These are phyloP conservation scores for Pachypsylla venusta DNA, from an alignment of 1,140 invertebrate genomes.

Conservation along the genomic window DNA sequence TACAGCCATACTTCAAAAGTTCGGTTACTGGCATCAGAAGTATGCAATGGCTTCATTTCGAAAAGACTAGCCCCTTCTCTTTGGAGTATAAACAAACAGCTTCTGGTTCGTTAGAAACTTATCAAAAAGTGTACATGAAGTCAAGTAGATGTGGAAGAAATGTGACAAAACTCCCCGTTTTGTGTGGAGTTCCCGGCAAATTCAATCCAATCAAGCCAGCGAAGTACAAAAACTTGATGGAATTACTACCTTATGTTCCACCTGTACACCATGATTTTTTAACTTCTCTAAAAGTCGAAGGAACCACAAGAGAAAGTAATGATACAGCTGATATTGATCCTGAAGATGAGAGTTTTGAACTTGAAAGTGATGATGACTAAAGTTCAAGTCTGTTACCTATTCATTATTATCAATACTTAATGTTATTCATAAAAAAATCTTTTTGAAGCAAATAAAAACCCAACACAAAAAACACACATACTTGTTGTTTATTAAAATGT, in stretches of 20 bases:
- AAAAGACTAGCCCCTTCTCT: constrained; percentile 13
- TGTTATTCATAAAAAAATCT: too few species aligned
- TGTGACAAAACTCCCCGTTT: background rate
- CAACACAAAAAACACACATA: too few species aligned
- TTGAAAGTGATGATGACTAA: too few species aligned
- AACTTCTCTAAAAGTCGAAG: too few species aligned
- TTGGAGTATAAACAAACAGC: constrained; percentile 15
- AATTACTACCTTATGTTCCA: constrained; percentile 12
- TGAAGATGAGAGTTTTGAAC: too few species aligned
- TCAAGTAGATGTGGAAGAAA: background rate
- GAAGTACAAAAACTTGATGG: constrained; percentile 15
- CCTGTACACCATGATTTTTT: constrained; percentile 5
- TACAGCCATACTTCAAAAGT: constrained; percentile 13
- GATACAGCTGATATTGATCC: too few species aligned
- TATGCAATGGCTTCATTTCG: constrained; percentile 16
- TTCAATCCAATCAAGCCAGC: constrained; percentile 4
- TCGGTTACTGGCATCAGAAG: constrained; percentile 12
- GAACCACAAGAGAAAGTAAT: too few species aligned
- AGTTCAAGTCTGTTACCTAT: too few species aligned
- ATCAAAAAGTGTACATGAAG: constrained; percentile 11
- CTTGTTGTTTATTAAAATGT: too few species aligned
- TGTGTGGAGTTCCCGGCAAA: background rate
- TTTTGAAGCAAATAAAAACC: too few species aligned
- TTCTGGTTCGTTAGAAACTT: constrained; percentile 4
- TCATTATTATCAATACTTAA: too few species aligned